phyloP scores from a whole-genome alignment of 2,888 invertebrate species.

The Drosophila mulleri region DNA sequence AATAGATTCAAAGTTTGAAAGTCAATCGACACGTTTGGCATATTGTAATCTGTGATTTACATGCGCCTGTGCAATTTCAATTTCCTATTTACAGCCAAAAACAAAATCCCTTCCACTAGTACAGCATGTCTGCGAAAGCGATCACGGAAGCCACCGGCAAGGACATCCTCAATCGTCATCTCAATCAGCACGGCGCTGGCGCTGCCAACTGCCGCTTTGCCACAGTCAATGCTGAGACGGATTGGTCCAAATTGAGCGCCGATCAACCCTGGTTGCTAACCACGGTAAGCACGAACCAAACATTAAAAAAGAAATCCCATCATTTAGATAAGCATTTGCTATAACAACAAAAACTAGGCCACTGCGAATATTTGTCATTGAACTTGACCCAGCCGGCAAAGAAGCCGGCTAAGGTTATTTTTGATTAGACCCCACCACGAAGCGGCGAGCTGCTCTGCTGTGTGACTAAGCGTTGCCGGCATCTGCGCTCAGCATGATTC shows the following conservation, averaged over 20 bases:
- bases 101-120: conserved; percentile 19
- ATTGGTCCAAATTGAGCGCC: conserved; percentile 90
- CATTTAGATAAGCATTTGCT: conserved; percentile 29
- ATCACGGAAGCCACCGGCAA: conserved; percentile 98
- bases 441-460: conserved; percentile 34
- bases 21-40: not conserved
- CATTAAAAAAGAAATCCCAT: not conserved
- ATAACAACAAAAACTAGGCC: conserved; percentile 28
- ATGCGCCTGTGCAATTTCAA: not conserved
- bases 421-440: conserved; percentile 69
- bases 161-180: conserved; percentile 93
- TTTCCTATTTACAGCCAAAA: conserved; percentile 26
- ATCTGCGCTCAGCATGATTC: conserved; percentile 35
- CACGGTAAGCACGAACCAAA: conserved; percentile 86
- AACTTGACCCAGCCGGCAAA: conserved; percentile 48
- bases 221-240: conserved; percentile 90
- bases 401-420: conserved; percentile 33
- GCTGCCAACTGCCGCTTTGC: conserved; percentile 93
- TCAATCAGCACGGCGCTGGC: conserved; percentile 88
- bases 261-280: conserved; percentile 94
- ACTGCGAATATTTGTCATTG: conserved; percentile 32
- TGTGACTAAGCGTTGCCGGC: conserved; percentile 61
- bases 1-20: conserved; percentile 77
- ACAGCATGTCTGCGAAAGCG: conserved; percentile 97
- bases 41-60: conserved; percentile 8